Percentiles rank a stretch among this genome's conserved stretches.
These are phyloP conservation scores for Tor tambroides DNA, from an alignment of 2,113 vertebrate genomes.

Conservation along the genomic window DNA sequence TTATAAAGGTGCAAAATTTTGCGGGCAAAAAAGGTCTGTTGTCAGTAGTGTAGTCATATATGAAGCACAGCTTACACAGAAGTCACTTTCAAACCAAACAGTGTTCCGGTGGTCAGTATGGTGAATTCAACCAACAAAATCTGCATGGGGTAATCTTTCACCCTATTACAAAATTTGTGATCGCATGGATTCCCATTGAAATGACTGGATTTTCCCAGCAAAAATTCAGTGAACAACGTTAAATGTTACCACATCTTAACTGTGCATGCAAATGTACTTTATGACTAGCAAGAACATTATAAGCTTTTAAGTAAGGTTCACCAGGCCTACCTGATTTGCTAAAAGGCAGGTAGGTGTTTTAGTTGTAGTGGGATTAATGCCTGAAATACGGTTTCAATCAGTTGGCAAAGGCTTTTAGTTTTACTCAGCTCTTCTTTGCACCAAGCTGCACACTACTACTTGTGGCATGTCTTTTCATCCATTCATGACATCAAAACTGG, in stretches of 20 bases:
- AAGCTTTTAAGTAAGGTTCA: not conserved
- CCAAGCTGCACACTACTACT: slow-evolving; percentile 32
- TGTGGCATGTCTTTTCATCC: slow-evolving; percentile 60
- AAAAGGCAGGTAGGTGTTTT: not conserved
- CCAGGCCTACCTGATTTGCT: not conserved
- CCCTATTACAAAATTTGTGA: not conserved
- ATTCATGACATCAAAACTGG: slow-evolving; percentile 73
- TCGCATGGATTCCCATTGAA: not conserved
- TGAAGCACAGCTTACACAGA: not conserved
- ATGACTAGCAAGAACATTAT: not conserved
- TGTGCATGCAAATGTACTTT: not conserved
- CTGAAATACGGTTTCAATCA: too few species aligned
- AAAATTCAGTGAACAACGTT: not conserved
- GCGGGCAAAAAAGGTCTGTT: not conserved
- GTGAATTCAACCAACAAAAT: not conserved
- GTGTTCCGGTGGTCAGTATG: not conserved
- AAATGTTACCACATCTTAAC: not conserved
- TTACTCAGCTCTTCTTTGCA: slow-evolving; percentile 57
- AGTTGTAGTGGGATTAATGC: not conserved
- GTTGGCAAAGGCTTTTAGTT: not conserved
- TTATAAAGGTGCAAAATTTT: not conserved
- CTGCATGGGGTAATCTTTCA: not conserved
- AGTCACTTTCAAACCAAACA: not conserved
- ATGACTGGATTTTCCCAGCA: too few species aligned
- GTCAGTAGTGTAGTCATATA: not conserved